Evolutionary conservation across 2,888 invertebrate species (phyloP), one percentile per base, ranked within the genome.

Genomic region (Chrysolina oricalcia): DNA sequence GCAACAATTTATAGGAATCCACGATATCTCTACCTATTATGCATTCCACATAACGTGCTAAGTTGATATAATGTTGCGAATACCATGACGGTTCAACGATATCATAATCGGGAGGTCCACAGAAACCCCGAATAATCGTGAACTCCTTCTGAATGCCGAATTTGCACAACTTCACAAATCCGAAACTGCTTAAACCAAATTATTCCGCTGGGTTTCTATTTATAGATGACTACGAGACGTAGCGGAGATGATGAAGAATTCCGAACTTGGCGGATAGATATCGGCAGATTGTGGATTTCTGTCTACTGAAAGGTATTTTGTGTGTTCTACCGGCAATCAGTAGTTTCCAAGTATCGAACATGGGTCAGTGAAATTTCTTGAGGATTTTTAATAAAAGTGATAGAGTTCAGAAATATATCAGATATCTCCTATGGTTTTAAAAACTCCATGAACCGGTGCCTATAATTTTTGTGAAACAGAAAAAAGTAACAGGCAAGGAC

Each of bases 171-270:
- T 79, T 72, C 43, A 27, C 73, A 73, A 77, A 78, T 75, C 74
- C 68, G 76, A 76, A 74, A 74, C 77, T 77, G 79, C 74, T 76
- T 72, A 59, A 75, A 74, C 65, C 65, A 72, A 79, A 76, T 79
- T 77, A 79, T 67, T 56, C 62, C 48, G 17, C 21, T 48, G 46
- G 70, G 69, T 27, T 66, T 40, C 46, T 62, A 43, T 27, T 56
- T 62, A 17, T 41, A 23, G 74, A 70, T 59, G 50, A 48, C 21
- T 64, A 43, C 64, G 13, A 15, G 43, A 65, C 27, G 53, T 21
- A 19, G 40, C 17, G 21, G 62, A 59, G 43, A 46, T 59, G 46
- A 11, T 27, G 56, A 53, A 68, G 50, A 68, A 68, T 56, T 53
- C 9, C 15, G 53, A 41, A 68, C 53, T 48, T 41, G 2, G 43